A percentile compares a stretch with the other conserved stretches of the same genome.
Evolutionary conservation across 2,797 vertebrate genomes (phyloP).

Genomic region (Tamandua tetradactyla): DNA sequence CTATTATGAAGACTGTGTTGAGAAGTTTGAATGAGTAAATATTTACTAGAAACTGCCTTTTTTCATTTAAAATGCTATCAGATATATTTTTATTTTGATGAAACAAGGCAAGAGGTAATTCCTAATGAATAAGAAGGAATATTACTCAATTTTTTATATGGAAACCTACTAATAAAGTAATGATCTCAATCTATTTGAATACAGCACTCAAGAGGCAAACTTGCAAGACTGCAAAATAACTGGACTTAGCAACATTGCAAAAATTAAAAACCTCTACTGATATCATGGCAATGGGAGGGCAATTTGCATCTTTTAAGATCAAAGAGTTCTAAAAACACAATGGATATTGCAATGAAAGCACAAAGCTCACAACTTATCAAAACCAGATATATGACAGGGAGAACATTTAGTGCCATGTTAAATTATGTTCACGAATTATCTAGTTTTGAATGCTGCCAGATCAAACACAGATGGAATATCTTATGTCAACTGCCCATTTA

Average conservation of each 20-base stretch:
- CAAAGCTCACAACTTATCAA: neutral
- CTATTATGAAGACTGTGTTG: neutral
- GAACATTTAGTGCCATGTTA: neutral
- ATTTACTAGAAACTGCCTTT: neutral
- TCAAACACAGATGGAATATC: neutral
- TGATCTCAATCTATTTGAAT: neutral
- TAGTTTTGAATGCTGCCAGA: neutral
- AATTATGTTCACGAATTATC: neutral
- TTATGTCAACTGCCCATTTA: neutral
- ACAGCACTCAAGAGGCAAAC: neutral
- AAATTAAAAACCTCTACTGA: neutral
- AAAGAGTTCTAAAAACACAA: neutral
- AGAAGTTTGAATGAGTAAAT: no score
- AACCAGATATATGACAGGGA: neutral
- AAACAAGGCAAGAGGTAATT: neutral
- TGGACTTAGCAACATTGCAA: neutral
- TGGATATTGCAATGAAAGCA: neutral
- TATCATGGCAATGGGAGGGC: neutral
- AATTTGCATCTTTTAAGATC: neutral
- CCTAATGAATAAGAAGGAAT: neutral
- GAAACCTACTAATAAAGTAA: neutral
- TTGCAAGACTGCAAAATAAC: neutral
- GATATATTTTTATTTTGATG: slow-evolving; percentile 1
- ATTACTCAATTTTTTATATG: neutral
- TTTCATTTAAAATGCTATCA: neutral